Evolutionary conservation across 2,113 vertebrate genomes (phyloP), one percentile per base, ranked within the genome.

Genomic region (Tetrao urogallus): DNA sequence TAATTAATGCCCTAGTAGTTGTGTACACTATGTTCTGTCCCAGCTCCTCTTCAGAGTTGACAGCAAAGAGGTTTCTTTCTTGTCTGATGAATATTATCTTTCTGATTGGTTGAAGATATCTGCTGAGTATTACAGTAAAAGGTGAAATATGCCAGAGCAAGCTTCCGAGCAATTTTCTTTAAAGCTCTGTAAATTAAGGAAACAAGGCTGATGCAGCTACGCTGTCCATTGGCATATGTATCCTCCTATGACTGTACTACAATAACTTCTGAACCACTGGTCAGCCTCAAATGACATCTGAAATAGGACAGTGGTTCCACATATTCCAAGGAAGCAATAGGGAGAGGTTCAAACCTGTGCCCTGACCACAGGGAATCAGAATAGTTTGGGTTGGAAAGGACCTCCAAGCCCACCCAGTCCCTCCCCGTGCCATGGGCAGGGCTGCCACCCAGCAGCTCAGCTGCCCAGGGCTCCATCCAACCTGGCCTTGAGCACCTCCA

Each of bases 61-160:
- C 56, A 89, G 72, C 32, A 82, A 82, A 65, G n/a, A 12, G 15
- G 1, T 0, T 76, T 52, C 76, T 81, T 3, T 27, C 56, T 76
- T 71, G n/a, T 50, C 58, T 88, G 34, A 73, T 76, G n/a, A 92
- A 30, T 56, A 85, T 54, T 32, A 67, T 36, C 14, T 67, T 83
- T 76, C 76, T 45, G 20, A 61, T 63, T 73, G 83, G 74, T 24
- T 45, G 78, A 58, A 30, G 32, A 82, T 57, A 34, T 64, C 48
- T 63, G 28, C 40, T 67, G 56, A 77, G 66, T 32, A 34, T 18
- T 20, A 18, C 19, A 25, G 15, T 15, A 90, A 61, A 20, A 66
- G 11, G 22, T 21, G 66, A 74, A 89, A 87, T 36, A 77, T 0
- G 6, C 13, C 10, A 25, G 60, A 82, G 58, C 11, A 70, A 84